phyloP scores from a whole-genome alignment of 2,888 invertebrate species.

The Ypsolopha scabrella region DNA sequence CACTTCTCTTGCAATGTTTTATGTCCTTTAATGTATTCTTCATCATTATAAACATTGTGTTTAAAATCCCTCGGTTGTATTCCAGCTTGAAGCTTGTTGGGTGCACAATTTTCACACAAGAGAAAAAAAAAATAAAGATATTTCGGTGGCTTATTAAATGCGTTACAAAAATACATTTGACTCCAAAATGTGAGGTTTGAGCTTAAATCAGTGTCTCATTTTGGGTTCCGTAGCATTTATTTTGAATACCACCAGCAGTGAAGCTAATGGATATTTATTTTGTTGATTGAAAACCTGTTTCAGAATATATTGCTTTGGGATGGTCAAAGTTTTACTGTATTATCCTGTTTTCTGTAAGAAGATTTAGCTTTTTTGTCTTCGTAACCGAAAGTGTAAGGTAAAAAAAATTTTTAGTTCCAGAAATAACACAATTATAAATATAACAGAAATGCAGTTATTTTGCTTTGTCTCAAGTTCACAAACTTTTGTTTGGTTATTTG shows the following conservation, averaged over 20 bases:
- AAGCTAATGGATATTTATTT: constrained; percentile 1
- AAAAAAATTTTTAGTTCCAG: background rate
- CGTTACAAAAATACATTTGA: constrained; percentile 14
- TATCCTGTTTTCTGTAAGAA: too few species aligned
- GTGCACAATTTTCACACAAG: constrained; percentile 7
- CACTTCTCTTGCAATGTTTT: constrained; percentile 1
- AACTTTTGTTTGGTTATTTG: background rate
- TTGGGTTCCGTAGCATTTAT: constrained; percentile 20
- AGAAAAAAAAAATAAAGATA: constrained; percentile 4
- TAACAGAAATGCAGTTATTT: background rate
- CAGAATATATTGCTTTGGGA: too few species aligned
- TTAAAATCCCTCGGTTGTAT: constrained; percentile 19
- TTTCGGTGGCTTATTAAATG: constrained; percentile 14
- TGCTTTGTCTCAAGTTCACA: background rate
- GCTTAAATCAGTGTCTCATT: constrained; percentile 22
- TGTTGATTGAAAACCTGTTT: too few species aligned
- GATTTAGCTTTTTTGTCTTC: too few species aligned
- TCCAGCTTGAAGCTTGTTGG: constrained; percentile 9
- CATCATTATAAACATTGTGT: constrained; percentile 23
- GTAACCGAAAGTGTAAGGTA: too few species aligned
- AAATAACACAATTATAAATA: too few species aligned
- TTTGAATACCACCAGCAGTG: constrained; percentile 24
- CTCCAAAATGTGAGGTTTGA: constrained; percentile 18
- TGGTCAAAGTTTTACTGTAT: too few species aligned
- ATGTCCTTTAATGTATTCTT: constrained; percentile 15